Conservation (phyloP, 2,888 invertebrate genomes). For the Parelbella ahira region DNA sequence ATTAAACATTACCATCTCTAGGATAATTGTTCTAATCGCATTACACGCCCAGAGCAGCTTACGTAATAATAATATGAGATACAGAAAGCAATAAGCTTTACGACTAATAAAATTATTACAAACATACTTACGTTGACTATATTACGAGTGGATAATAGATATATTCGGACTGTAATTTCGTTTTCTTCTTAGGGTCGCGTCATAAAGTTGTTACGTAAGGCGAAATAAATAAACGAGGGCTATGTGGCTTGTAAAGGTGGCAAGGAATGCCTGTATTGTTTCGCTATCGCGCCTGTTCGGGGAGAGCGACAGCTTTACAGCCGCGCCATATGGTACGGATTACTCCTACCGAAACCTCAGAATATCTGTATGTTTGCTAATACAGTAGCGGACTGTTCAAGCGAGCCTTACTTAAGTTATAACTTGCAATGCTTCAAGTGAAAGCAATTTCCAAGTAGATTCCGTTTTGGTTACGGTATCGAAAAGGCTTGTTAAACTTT, state of each 20-base stretch:
- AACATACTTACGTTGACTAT: too few relatives aligned
- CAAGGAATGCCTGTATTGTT: slow-evolving; percentile 17
- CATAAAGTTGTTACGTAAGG: slow-evolving; percentile 14
- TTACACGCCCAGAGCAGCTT: too few relatives aligned
- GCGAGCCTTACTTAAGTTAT: slow-evolving; percentile 70
- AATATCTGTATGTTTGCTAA: slow-evolving; percentile 61
- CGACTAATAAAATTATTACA: too few relatives aligned
- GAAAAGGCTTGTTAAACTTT: too few relatives aligned
- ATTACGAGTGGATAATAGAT: too few relatives aligned
- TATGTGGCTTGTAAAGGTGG: slow-evolving; percentile 9
- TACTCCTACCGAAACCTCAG: slow-evolving; percentile 43
- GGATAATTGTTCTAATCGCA: too few relatives aligned
- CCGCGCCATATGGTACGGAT: slow-evolving; percentile 47
- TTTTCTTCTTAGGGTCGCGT: neutral
- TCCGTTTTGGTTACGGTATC: too few relatives aligned
- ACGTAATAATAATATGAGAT: too few relatives aligned
- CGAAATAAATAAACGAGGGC: slow-evolving; percentile 18
- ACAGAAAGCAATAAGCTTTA: too few relatives aligned
- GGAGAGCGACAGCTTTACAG: slow-evolving; percentile 41
- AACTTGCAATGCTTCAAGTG: slow-evolving; percentile 62
- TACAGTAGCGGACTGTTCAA: slow-evolving; percentile 63
- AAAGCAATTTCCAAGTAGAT: slow-evolving; percentile 65
- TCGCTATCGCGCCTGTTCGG: slow-evolving; percentile 11
- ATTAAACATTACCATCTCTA: too few relatives aligned
- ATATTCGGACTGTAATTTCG: neutral